Evolutionary conservation across 2,797 vertebrate species (phyloP).

Genomic region (Diplodus puntazzo): DNA sequence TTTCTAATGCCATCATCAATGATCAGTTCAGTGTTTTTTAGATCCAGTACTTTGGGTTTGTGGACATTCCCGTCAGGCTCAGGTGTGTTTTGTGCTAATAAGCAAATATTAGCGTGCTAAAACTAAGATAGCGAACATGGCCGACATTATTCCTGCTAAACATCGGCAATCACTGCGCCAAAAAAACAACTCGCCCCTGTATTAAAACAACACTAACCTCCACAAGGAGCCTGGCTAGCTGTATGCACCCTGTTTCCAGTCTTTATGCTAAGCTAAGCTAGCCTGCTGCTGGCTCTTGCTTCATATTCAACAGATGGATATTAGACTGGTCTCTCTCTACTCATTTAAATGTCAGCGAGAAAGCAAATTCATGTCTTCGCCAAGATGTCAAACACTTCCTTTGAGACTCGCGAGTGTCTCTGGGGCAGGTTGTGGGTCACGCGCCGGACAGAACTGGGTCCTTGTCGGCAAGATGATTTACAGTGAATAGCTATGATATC

Average conservation of each 20-base stretch:
- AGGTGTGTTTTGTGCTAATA: not conserved
- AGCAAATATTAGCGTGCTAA: too few relatives aligned
- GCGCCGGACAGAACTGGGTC: not conserved
- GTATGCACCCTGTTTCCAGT: too few relatives aligned
- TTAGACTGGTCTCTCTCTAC: not conserved
- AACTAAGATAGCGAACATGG: not conserved
- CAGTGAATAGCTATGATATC: conserved; percentile 23
- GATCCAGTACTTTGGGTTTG: not conserved
- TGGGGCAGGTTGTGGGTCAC: conserved; percentile 4
- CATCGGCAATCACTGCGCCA: too few relatives aligned
- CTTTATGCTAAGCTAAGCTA: conserved; percentile 10
- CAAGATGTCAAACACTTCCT: not conserved
- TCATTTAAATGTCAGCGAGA: not conserved
- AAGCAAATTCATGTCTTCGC: not conserved
- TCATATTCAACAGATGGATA: not conserved
- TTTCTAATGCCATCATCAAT: not conserved
- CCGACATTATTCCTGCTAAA: not conserved
- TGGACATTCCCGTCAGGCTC: not conserved
- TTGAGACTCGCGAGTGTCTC: not conserved
- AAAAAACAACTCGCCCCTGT: too few relatives aligned
- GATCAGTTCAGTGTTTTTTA: not conserved
- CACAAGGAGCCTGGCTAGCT: not conserved
- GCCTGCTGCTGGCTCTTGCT: not conserved
- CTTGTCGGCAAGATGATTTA: not conserved
- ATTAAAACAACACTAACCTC: too few relatives aligned